Conservation (phyloP, 2,888 invertebrate genomes). For the Ichneumoninae sp. region DNA sequence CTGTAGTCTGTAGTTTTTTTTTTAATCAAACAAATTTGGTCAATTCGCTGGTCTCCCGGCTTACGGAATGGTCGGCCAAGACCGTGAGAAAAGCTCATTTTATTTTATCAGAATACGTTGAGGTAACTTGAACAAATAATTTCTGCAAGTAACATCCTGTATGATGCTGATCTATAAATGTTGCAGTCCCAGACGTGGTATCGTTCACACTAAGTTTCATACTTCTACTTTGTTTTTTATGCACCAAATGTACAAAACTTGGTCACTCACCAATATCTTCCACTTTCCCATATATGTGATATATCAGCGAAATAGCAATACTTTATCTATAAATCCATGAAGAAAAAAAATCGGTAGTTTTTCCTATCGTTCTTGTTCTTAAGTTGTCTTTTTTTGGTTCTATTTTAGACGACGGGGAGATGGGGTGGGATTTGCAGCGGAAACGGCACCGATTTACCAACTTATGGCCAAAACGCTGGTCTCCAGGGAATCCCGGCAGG, state of each 20-base stretch:
- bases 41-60: too few species aligned
- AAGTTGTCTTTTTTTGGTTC: conserved; percentile 6
- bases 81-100: too few species aligned
- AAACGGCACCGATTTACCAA: conserved; percentile 47
- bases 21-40: too few species aligned
- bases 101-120: too few species aligned
- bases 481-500: conserved; percentile 58
- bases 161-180: too few species aligned
- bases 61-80: too few species aligned
- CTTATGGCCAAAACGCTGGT: conserved; percentile 50
- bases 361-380: not conserved
- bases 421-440: conserved; percentile 12
- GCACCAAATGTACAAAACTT: not conserved
- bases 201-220: too few species aligned
- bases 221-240: too few species aligned
- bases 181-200: too few species aligned
- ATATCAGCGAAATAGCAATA: conserved; percentile 19
- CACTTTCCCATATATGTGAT: not conserved
- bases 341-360: conserved; percentile 7
- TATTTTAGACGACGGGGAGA: not conserved
- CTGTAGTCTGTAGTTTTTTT: not conserved
- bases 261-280: not conserved
- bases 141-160: too few species aligned
- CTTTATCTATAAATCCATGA: not conserved
- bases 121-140: too few species aligned